phyloP scores from a whole-genome alignment of 2,113 vertebrate species.

The Carassius gibelio region DNA sequence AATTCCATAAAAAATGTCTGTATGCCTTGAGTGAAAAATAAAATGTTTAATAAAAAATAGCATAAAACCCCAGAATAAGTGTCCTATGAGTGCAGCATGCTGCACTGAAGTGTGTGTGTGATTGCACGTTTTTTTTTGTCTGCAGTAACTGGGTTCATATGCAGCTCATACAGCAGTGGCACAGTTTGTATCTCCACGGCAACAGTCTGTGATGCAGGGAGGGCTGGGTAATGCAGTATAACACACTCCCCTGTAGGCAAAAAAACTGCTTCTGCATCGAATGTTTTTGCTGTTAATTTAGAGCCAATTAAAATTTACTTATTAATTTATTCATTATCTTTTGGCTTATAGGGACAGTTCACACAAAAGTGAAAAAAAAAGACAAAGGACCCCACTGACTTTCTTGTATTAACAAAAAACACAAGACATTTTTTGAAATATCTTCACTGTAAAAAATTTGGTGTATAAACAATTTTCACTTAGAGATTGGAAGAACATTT shows the following conservation, averaged over 20 bases:
- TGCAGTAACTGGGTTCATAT: slow-evolving; percentile 26
- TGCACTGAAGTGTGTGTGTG: slow-evolving; percentile 51
- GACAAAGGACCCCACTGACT: too few species aligned
- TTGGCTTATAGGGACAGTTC: background rate
- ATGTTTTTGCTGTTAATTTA: background rate
- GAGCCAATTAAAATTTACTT: too few species aligned
- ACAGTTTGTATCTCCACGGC: slow-evolving; percentile 65
- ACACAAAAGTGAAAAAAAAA: too few species aligned
- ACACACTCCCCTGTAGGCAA: slow-evolving; percentile 1
- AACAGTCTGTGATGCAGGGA: slow-evolving; percentile 61
- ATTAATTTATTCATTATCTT: background rate
- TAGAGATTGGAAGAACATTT: background rate
- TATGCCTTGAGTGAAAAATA: background rate
- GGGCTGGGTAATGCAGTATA: slow-evolving; percentile 43
- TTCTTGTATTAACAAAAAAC: too few species aligned
- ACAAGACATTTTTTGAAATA: too few species aligned
- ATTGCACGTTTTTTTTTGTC: slow-evolving; percentile 53
- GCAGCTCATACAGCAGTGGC: slow-evolving; percentile 60
- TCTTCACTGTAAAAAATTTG: too few species aligned
- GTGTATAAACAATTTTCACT: too few species aligned
- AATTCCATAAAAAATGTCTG: too few species aligned
- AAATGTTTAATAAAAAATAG: background rate
- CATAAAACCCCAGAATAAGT: background rate
- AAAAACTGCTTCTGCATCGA: background rate
- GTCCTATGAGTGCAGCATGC: background rate